Percentiles rank a stretch among this genome's conserved stretches.
Evolutionary conservation across 2,888 invertebrate species (phyloP).

Genomic region (Drosophila falleni): DNA sequence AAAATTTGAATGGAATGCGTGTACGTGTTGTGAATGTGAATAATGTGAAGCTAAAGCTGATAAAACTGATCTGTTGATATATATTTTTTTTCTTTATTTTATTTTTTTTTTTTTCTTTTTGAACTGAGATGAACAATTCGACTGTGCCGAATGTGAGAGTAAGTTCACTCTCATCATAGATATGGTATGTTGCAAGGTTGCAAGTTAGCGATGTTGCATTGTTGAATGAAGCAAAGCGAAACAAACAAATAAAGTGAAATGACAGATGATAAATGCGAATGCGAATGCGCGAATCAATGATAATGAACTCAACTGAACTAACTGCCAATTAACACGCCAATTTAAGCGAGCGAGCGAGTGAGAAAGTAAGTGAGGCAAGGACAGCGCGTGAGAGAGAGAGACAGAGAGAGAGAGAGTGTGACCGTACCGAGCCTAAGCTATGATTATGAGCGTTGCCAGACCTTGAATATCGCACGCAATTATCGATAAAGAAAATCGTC

Average conservation of each 20-base stretch:
- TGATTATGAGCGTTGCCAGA: constrained; percentile 20
- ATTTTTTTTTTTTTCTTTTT: constrained; percentile 2
- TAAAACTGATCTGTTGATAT: constrained; percentile 22
- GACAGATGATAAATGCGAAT: constrained; percentile 37
- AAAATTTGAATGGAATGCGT: constrained; percentile 36
- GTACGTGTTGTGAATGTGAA: constrained; percentile 50
- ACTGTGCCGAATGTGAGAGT: constrained; percentile 32
- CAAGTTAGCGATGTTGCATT: constrained; percentile 21
- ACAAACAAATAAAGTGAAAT: constrained; percentile 37
- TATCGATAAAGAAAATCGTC: constrained; percentile 5
- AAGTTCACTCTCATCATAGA: neutral
- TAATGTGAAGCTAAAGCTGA: constrained; percentile 48
- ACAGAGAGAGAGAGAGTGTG: constrained; percentile 23
- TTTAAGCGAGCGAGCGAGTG: constrained; percentile 32
- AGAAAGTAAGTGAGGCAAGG: constrained; percentile 10
- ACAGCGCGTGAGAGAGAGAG: constrained; percentile 2
- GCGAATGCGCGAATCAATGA: constrained; percentile 55
- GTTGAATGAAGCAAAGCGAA: constrained; percentile 54
- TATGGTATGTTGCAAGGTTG: constrained; percentile 2
- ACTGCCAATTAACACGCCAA: constrained; percentile 73
- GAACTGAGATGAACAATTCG: constrained; percentile 36
- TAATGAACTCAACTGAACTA: constrained; percentile 56
- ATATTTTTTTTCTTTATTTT: neutral
- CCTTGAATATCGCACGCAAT: constrained; percentile 3
- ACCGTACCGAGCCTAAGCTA: constrained; percentile 44